Percentiles rank a stretch among this genome's conserved stretches.
phyloP scores from a whole-genome alignment of 2,888 invertebrate species.

The Fragum whitleyi region DNA sequence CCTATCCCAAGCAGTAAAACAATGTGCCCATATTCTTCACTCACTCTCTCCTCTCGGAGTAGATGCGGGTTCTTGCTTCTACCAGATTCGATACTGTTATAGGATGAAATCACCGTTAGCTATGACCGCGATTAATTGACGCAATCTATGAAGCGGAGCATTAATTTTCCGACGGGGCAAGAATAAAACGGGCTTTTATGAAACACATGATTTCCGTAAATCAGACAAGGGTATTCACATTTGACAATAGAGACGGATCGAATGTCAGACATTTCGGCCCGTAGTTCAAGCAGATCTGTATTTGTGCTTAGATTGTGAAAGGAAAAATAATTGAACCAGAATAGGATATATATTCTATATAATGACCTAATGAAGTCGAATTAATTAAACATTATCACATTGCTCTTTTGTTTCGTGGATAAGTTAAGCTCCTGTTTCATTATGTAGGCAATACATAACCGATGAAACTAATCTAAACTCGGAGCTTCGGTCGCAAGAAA shows the following conservation, averaged over 20 bases:
- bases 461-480: too few species aligned
- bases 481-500: too few species aligned
- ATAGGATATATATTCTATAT: neutral
- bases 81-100: slow-evolving; percentile 2
- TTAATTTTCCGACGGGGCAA: slow-evolving; percentile 16
- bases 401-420: too few species aligned
- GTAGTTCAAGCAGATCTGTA: neutral
- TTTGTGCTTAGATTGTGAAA: neutral
- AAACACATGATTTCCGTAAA: neutral
- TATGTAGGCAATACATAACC: too few species aligned
- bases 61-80: slow-evolving; percentile 35
- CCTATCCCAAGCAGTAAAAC: slow-evolving; percentile 42
- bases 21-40: slow-evolving; percentile 64
- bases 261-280: slow-evolving; percentile 3
- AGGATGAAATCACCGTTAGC: slow-evolving; percentile 51
- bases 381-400: too few species aligned
- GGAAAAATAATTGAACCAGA: neutral
- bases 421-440: too few species aligned
- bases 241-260: neutral
- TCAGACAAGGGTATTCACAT: slow-evolving; percentile 5
- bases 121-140: slow-evolving; percentile 41
- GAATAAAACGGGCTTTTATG: slow-evolving; percentile 12
- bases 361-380: too few species aligned
- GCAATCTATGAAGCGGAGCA: slow-evolving; percentile 25
- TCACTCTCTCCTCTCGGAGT: slow-evolving; percentile 12